Conservation (phyloP, 1,140 invertebrate species). For the Panagrolaimus sp. region DNA sequence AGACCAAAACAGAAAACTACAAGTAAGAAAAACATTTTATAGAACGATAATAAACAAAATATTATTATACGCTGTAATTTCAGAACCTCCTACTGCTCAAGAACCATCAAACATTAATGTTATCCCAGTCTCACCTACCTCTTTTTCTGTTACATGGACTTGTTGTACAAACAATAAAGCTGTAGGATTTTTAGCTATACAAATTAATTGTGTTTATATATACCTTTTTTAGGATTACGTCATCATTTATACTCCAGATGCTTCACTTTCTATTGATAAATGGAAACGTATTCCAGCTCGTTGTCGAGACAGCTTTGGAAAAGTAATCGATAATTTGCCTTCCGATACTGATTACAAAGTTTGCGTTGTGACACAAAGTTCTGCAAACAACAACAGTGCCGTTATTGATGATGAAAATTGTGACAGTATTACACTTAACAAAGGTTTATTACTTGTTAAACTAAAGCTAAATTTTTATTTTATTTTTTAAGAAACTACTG, state of each 20-base stretch:
- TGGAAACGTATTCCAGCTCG: conserved; percentile 37
- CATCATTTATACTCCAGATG: conserved; percentile 48
- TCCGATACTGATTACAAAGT: conserved; percentile 44
- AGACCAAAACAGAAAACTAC: conserved; percentile 17
- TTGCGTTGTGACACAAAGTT: conserved; percentile 37
- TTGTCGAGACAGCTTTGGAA: conserved; percentile 48
- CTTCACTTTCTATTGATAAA: conserved; percentile 33
- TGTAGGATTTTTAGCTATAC: conserved; percentile 10
- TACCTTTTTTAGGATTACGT: conserved; percentile 38
- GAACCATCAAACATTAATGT: conserved; percentile 47
- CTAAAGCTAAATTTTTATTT: too few species aligned
- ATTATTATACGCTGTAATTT: not conserved
- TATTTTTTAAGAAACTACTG: conserved; percentile 14
- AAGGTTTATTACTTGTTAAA: too few species aligned
- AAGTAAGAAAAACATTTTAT: conserved; percentile 10
- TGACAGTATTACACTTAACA: conserved; percentile 32
- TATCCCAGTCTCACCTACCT: conserved; percentile 43
- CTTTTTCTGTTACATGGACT: conserved; percentile 47
- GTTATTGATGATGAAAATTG: conserved; percentile 38
- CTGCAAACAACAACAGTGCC: conserved; percentile 28
- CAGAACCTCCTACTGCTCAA: conserved; percentile 1
- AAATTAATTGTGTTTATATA: not conserved
- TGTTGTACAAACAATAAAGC: conserved; percentile 51
- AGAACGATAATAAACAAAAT: too few species aligned
- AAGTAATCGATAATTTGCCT: conserved; percentile 33